phyloP scores from a whole-genome alignment of 2,797 vertebrate species.

The Hyperoplus lanceolatus region DNA sequence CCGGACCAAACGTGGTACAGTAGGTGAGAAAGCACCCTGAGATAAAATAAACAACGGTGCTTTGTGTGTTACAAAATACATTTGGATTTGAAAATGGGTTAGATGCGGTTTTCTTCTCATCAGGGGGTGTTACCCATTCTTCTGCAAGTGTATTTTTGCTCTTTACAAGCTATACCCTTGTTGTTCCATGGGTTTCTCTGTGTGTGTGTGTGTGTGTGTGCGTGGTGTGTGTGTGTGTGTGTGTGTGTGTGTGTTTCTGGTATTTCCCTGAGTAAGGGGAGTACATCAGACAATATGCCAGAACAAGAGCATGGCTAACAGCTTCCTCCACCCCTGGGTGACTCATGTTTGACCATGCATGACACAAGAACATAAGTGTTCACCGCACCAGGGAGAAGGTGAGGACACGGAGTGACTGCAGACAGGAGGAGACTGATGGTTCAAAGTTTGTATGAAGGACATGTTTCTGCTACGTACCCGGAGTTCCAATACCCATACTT shows the following conservation, averaged over 20 bases:
- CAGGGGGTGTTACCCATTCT: constrained; percentile 39
- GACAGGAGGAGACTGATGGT: neutral
- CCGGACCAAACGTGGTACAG: no score
- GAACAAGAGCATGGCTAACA: constrained; percentile 55
- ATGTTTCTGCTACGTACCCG: no score
- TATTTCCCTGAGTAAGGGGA: constrained; percentile 34
- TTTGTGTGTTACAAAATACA: constrained; percentile 20
- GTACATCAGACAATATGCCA: constrained; percentile 55
- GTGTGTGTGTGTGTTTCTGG: constrained; percentile 29
- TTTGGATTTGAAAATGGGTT: constrained; percentile 33
- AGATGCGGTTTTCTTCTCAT: constrained; percentile 33
- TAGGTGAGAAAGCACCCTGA: constrained; percentile 11
- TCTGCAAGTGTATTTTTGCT: constrained; percentile 32
- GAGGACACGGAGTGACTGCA: neutral
- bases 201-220: constrained; percentile 27
- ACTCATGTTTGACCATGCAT: constrained; percentile 34
- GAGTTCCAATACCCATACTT: no score
- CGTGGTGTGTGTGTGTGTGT: constrained; percentile 1
- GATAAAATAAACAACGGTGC: constrained; percentile 14
- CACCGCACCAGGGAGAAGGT: constrained; percentile 8
- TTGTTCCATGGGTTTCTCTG: constrained; percentile 13
- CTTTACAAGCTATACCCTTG: constrained; percentile 33
- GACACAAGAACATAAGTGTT: constrained; percentile 33
- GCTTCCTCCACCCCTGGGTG: constrained; percentile 32
- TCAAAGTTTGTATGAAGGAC: neutral